phyloP scores from a whole-genome alignment of 2,113 vertebrate genomes.

The Cheirogaleus medius region DNA sequence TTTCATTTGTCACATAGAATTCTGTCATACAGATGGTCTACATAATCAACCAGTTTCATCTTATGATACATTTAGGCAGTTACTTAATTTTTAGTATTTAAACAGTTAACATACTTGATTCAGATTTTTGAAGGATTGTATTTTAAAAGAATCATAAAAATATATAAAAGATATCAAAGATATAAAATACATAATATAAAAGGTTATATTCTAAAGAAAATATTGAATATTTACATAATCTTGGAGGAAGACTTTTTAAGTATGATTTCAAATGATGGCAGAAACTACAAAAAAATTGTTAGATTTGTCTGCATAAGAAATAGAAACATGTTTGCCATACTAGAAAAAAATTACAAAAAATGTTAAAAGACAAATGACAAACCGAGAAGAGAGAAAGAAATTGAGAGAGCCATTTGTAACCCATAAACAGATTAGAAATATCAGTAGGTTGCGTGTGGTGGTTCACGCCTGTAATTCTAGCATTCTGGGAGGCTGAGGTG shows the following conservation, averaged over 20 bases:
- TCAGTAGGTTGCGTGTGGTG: too few relatives aligned
- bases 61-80: neutral
- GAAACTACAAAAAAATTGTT: neutral
- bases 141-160: neutral
- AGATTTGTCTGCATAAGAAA: neutral
- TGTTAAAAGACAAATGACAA: neutral
- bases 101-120: neutral
- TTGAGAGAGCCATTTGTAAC: neutral
- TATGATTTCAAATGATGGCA: neutral
- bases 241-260: neutral
- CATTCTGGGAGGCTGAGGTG: too few relatives aligned
- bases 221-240: neutral
- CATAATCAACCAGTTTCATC: neutral
- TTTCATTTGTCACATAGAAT: neutral
- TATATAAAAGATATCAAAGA: neutral
- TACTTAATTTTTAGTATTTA: neutral
- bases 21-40: neutral
- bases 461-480: too few relatives aligned
- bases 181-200: neutral
- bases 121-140: neutral
- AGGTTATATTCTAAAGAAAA: neutral
- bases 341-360: neutral
- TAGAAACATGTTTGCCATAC: neutral
- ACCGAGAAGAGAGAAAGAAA: neutral
- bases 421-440: neutral